Base-by-base conservation (phyloP, 2,113 vertebrate genomes). In the Ceuthmochares aereus region DNA sequence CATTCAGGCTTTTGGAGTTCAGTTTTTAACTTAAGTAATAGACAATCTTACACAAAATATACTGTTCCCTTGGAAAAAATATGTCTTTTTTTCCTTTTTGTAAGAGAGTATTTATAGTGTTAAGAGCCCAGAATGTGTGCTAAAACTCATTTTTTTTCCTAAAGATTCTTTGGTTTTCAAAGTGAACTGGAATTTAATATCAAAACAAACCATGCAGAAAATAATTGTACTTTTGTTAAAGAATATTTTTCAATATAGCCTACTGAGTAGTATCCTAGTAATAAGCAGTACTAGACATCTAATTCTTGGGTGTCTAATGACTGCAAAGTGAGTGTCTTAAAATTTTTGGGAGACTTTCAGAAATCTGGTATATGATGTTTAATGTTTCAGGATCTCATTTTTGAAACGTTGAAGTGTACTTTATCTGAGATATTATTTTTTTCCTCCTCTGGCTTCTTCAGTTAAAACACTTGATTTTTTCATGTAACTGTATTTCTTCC, bases 1-100 rank as follows among this genome's bases (percentile, higher is more conserved):
- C 96, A 97, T 87, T 97, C 95, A 97, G 86, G 87, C 54, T 88
- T 91, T 94, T 89, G 62, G 74, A 97, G 92, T 97, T 96, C 85
- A 93, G 55, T 95, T 97, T 97, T 97, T 93, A 97, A 84, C 80
- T 78, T 97, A 86, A 91, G 67, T 78, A 69, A 85, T 54, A 93
- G 52, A 64, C 9, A 70, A 43, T 67, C 68, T 95, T 93, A 93
- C 78, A 95, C 23, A 94, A 97, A 97, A 96, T 73, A 93, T 63
- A 93, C 51, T 34, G 37, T 96, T 97, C 95, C 81, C 76, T 12
- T 60, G 73, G 89, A 40, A 95, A 97, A 97, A 77, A 45, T 26
- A 40, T 1, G 5, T 23, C 2, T 22, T 16, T 15, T 64, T 83
- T 83, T 69, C 4, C 18, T 59, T 77, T 78, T 49, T 32, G 20